These are phyloP conservation scores for Brachyhypopomus occidentalis DNA, from an alignment of 2,113 vertebrate genomes.

Conservation along the genomic window DNA sequence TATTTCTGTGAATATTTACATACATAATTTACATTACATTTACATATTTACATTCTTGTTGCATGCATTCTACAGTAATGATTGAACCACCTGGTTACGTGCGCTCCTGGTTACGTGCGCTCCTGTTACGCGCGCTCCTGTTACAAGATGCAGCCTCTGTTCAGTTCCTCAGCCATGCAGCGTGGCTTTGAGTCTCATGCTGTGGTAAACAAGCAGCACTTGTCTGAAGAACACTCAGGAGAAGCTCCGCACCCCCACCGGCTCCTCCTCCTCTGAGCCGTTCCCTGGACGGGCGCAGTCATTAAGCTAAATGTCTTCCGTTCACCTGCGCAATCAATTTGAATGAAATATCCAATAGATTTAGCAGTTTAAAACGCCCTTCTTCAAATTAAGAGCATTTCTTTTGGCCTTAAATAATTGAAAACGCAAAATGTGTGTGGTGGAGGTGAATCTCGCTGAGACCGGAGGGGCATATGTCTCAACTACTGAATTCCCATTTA, in stretches of 20 bases:
- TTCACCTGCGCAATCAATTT: constrained; percentile 53
- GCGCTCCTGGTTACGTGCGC: neutral
- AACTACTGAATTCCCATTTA: constrained; percentile 53
- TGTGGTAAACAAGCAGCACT: constrained; percentile 33
- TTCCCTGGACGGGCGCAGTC: constrained; percentile 48
- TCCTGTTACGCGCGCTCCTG: neutral
- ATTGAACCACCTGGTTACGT: neutral
- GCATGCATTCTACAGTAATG: neutral
- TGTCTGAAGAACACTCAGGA: constrained; percentile 15
- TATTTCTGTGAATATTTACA: neutral
- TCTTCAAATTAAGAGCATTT: constrained; percentile 55
- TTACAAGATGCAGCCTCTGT: neutral
- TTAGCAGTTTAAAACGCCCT: constrained; percentile 54
- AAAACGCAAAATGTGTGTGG: constrained; percentile 56
- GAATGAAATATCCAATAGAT: constrained; percentile 56
- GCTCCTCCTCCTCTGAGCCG: constrained; percentile 40
- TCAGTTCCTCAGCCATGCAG: constrained; percentile 4
- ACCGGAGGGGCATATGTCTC: constrained; percentile 43
- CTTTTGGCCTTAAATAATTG: constrained; percentile 60
- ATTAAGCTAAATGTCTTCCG: constrained; percentile 51
- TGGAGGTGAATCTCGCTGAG: constrained; percentile 37
- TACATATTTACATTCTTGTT: constrained; percentile 4
- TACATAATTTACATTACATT: too few relatives aligned
- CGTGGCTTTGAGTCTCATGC: neutral
- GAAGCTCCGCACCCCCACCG: neutral